Percentiles rank a stretch among this genome's conserved stretches.
These are phyloP conservation scores for Parauchenoglanis ngamensis DNA, from an alignment of 2,797 vertebrate species.

Conservation along the genomic window DNA sequence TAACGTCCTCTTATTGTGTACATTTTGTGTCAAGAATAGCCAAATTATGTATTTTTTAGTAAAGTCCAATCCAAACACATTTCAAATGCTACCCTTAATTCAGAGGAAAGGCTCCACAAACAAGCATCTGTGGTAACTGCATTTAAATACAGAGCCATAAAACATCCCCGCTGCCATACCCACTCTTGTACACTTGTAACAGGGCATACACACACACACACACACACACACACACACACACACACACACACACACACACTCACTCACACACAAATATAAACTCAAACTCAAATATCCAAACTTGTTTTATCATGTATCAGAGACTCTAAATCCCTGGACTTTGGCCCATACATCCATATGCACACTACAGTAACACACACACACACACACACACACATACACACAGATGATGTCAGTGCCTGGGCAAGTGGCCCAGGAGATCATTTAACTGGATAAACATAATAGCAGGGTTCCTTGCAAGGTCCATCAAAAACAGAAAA, in stretches of 20 bases:
- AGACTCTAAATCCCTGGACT: slow-evolving; percentile 17
- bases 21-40: not conserved
- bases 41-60: not conserved
- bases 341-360: slow-evolving; percentile 32
- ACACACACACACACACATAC: slow-evolving; percentile 5
- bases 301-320: slow-evolving; percentile 21
- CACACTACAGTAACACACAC: slow-evolving; percentile 1
- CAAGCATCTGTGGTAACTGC: slow-evolving; percentile 1
- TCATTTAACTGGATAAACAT: slow-evolving; percentile 50
- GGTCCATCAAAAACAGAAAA: slow-evolving; percentile 26
- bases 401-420: slow-evolving; percentile 54
- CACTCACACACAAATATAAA: not conserved
- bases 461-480: slow-evolving; percentile 39
- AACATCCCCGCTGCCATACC: not conserved
- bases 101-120: slow-evolving; percentile 18
- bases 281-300: slow-evolving; percentile 21
- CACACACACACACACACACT: not conserved
- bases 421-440: slow-evolving; percentile 51
- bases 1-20: not conserved
- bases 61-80: not conserved
- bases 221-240: slow-evolving; percentile 1
- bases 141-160: slow-evolving; percentile 3
- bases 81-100: not conserved
- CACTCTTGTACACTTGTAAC: slow-evolving; percentile 9
- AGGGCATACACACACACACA: not conserved